Conservation (phyloP, 2,797 vertebrate species). For the Pygocentrus nattereri region DNA sequence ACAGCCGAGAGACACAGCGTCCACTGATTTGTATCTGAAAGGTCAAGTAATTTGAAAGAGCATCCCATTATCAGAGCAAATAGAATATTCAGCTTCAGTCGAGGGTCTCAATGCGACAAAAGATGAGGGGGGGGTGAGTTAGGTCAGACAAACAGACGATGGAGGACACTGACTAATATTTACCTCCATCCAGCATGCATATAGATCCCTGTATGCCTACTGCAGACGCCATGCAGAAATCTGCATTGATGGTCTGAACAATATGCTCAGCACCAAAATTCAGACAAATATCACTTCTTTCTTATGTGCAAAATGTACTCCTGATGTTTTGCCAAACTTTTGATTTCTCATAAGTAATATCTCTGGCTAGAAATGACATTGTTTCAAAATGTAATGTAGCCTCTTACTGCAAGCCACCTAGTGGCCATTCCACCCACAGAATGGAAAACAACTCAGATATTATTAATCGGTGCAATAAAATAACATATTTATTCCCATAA, state of each 20-base stretch:
- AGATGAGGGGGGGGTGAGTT: constrained; percentile 3
- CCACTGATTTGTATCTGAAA: constrained; percentile 57
- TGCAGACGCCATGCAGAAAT: not conserved
- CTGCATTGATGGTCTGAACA: not conserved
- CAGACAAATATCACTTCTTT: not conserved
- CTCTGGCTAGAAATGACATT: too few species aligned
- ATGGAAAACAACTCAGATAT: too few species aligned
- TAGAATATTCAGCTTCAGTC: constrained; percentile 47
- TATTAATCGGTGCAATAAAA: too few species aligned
- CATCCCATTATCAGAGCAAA: constrained; percentile 48
- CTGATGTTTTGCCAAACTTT: not conserved
- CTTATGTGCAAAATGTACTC: not conserved
- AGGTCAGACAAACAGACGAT: constrained; percentile 7
- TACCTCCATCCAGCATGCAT: constrained; percentile 1
- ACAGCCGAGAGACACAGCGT: constrained; percentile 28
- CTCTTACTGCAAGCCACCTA: too few species aligned
- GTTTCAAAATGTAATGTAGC: too few species aligned
- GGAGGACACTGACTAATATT: constrained; percentile 17
- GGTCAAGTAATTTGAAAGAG: constrained; percentile 59
- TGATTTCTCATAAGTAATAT: too few species aligned
- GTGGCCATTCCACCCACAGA: too few species aligned
- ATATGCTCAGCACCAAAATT: not conserved
- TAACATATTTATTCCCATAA: too few species aligned
- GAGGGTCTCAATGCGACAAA: constrained; percentile 14
- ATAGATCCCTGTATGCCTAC: not conserved